Percentiles rank a stretch among this genome's conserved stretches.
Conservation (phyloP, 2,888 invertebrate species). For the Synanthedon andrenaeformis region DNA sequence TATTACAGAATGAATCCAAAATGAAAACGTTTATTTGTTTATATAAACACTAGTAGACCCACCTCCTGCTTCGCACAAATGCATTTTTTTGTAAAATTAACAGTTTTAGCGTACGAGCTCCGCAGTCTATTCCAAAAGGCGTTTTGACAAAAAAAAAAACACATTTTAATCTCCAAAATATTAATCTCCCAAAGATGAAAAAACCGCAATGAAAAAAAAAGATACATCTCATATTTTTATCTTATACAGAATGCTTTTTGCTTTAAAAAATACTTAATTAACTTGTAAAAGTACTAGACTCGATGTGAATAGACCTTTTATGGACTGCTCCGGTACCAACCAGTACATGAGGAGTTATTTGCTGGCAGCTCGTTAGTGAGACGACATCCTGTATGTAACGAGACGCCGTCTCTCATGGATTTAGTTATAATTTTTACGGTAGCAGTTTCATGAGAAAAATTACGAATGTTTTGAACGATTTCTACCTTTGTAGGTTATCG, state of each 20-base stretch:
- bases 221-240: not conserved
- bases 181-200: too few species aligned
- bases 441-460: not conserved
- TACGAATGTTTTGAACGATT: not conserved
- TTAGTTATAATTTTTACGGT: conserved; percentile 10
- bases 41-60: too few species aligned
- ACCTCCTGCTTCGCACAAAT: too few species aligned
- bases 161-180: too few species aligned
- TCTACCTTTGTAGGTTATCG: too few species aligned
- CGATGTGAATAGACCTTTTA: not conserved
- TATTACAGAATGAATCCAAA: too few species aligned
- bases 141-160: too few species aligned
- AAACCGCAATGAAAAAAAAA: not conserved
- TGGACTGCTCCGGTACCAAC: conserved; percentile 11
- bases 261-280: not conserved
- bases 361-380: conserved; percentile 47
- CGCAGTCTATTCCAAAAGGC: too few species aligned
- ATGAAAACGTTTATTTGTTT: too few species aligned
- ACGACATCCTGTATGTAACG: conserved; percentile 45
- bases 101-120: too few species aligned
- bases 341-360: conserved; percentile 45
- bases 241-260: not conserved
- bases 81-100: too few species aligned
- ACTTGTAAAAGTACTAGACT: not conserved
- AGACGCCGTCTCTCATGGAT: conserved; percentile 29